Base-by-base conservation (phyloP, 2,888 invertebrate genomes). In the Drosophila setosimentum region DNA sequence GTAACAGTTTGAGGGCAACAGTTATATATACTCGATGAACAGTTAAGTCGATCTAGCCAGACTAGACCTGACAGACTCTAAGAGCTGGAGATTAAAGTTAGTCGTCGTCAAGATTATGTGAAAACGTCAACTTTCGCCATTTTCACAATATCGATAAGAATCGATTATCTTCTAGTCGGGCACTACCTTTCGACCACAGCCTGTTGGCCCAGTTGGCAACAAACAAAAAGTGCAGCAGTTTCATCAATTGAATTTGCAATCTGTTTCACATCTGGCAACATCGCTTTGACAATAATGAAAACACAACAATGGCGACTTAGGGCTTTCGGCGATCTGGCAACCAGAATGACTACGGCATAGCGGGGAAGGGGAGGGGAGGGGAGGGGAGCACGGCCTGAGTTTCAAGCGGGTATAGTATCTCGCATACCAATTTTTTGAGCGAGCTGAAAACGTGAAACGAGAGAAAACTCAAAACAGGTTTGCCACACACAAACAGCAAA, bases 401-500 rank as follows among this genome's bases (percentile, higher is more conserved):
- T 40, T 27, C 32, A 45, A 54, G 55, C 73, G 57, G 62, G 67
- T 74, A 79, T 59, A 60, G 67, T 74, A 79, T 59, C 79, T 64
- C 79, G 87, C 86, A 89, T 86, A 86, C 85, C 89, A 86, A 88
- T 80, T 87, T 83, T 55, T 55, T 82, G 73, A 85, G 80, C 72
- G 73, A 74, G 72, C 78, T 80, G 73, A 84, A 87, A 85, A 85
- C 85, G 77, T 77, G 87, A 85, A 87, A 70, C 87, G 85, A 85
- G 87, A 87, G 85, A 85, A 85, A 87, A 87, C 85, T 85, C 83
- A 82, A 85, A 85, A 85, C 85, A 62, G 57, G 85, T 85, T 87
- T 76, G 32, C 51, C 53, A 57, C 61, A 69, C 29, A 33, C n/a
- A 50, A 35, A 35, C 24, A 53, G 51, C 32, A 7, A 63, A 40